Evolutionary conservation across 2,113 vertebrate genomes (phyloP).

Genomic region (Puntigrus tetrazona): DNA sequence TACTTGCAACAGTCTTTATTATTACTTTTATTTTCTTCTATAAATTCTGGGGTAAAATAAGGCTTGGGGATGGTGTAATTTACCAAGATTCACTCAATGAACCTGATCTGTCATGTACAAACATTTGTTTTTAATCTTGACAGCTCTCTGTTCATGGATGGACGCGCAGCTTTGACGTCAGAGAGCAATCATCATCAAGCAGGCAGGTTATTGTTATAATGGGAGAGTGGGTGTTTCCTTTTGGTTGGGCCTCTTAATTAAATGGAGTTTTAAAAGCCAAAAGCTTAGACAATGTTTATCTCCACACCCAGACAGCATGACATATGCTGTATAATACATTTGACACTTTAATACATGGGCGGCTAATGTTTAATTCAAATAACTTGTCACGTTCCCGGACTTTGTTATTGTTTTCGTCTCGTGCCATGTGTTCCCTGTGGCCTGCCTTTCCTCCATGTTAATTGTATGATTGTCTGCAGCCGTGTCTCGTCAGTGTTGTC

Average conservation of each 20-base stretch:
- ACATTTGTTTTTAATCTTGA: constrained; percentile 22
- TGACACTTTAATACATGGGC: not conserved
- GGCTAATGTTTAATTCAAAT: constrained; percentile 7
- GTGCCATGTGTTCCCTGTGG: too few relatives aligned
- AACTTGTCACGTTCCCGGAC: too few relatives aligned
- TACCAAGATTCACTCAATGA: constrained; percentile 6
- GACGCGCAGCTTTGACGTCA: constrained; percentile 41
- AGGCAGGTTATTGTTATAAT: constrained; percentile 35
- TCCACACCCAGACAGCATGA: constrained; percentile 5
- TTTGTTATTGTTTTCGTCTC: too few relatives aligned
- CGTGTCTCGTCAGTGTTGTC: too few relatives aligned
- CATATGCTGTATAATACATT: constrained; percentile 9
- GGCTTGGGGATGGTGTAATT: not conserved
- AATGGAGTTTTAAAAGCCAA: constrained; percentile 48
- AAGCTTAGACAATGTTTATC: constrained; percentile 36
- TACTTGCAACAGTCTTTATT: too few relatives aligned
- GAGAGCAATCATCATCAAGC: constrained; percentile 31
- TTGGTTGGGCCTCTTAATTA: constrained; percentile 28
- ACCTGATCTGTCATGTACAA: constrained; percentile 32
- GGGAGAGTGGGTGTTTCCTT: constrained; percentile 3
- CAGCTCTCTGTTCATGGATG: not conserved
- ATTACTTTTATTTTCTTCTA: not conserved
- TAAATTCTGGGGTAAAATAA: not conserved
- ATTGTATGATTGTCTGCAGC: too few relatives aligned
- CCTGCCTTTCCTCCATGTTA: too few relatives aligned